Base-by-base conservation (phyloP, 2,113 vertebrate species). In the Lanius collurio region DNA sequence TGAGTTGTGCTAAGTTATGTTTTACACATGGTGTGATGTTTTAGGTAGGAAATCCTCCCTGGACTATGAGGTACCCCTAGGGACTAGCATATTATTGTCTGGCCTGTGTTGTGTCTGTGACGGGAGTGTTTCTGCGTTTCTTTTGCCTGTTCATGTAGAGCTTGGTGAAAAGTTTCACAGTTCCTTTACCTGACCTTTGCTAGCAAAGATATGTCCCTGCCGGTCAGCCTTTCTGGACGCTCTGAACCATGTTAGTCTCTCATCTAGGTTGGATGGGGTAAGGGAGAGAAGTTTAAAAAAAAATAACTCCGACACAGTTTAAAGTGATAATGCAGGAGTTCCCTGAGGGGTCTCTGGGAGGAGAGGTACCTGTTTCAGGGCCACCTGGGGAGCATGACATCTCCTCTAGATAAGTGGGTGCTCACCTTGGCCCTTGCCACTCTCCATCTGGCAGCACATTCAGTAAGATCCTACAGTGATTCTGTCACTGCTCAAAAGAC, bases 61-160 rank as follows among this genome's bases (percentile, higher is more conserved):
- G 47, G 33, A 33, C 39, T 63, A 14, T 33, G 12, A 52, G 7
- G 11, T 2, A 6, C 11, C 23, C 19, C 21, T 15, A 41, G 5
- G 21, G 30, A 53, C 24, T 49, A 19, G 16, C 16, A 15, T 17
- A 9, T 9, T 17, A 7, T 26, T 13, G 2, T 31, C 30, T 8
- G 3, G 21, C 20, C 18, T 46, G 23, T 37, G 13, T 59, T 8
- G 4, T 44, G 23, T 9, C 28, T 10, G 8, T 26, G 28, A 17
- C 13, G 28, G 23, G 37, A 42, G 7, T 1, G 0, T 33, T 63
- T 64, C 2, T 3, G 4, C 30, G 57, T 6, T 28, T 57, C 37
- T 64, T 13, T 10, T 19, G 21, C n/a, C 30, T 35, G 31, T 12
- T 15, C 10, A 15, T 4, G 7, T 37, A 37, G 44, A 15, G 15